Percentiles rank a stretch among this genome's conserved stretches.
These are phyloP conservation scores for Pandemis corylana DNA, from an alignment of 2,888 invertebrate species.

Conservation along the genomic window DNA sequence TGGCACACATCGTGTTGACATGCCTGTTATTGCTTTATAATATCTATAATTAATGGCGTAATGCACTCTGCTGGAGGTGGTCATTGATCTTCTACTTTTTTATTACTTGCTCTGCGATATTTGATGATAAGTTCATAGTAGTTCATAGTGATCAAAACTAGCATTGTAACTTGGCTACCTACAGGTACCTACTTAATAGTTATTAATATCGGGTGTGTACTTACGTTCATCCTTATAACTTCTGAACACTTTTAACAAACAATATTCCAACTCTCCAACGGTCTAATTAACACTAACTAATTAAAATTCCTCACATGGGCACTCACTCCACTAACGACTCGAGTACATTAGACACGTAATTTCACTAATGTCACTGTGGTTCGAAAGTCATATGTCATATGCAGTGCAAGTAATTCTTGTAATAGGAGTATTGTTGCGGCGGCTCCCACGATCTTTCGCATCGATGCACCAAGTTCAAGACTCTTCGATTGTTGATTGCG, in stretches of 20 bases:
- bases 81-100: slow-evolving; percentile 40
- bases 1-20: slow-evolving; percentile 51
- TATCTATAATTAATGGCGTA: slow-evolving; percentile 50
- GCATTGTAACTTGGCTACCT: background rate
- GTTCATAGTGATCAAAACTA: background rate
- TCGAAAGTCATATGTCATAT: slow-evolving; percentile 49
- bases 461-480: slow-evolving; percentile 46
- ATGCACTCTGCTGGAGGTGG: slow-evolving; percentile 46
- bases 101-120: background rate
- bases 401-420: slow-evolving; percentile 42
- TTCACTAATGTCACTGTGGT: slow-evolving; percentile 44
- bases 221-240: slow-evolving; percentile 74
- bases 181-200: background rate
- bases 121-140: background rate
- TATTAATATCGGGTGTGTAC: slow-evolving; percentile 47
- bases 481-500: slow-evolving; percentile 30
- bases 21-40: slow-evolving; percentile 47
- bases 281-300: slow-evolving; percentile 26
- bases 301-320: slow-evolving; percentile 43
- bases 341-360: slow-evolving; percentile 42
- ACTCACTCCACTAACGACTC: slow-evolving; percentile 43
- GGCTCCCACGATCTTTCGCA: slow-evolving; percentile 50
- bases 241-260: slow-evolving; percentile 50
- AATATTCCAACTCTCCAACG: slow-evolving; percentile 27
- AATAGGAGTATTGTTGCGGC: slow-evolving; percentile 43